These are phyloP conservation scores for Myiotriccus ornatus DNA, from an alignment of 2,797 vertebrate species.

Conservation along the genomic window DNA sequence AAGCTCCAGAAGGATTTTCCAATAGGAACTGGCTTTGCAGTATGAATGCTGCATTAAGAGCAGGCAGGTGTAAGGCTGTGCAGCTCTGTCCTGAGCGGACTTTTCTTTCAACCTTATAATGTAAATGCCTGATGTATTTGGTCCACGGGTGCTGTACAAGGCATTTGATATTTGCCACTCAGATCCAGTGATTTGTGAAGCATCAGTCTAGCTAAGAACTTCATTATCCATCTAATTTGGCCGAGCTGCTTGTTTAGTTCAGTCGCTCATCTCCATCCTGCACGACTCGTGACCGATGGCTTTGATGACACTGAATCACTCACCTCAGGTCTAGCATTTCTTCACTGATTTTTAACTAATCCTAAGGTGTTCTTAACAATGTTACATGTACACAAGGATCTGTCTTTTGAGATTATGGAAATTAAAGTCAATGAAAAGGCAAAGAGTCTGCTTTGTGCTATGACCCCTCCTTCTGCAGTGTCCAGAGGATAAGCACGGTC, in stretches of 20 bases:
- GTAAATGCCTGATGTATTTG: not conserved
- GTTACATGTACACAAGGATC: not conserved
- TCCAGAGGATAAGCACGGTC: not conserved
- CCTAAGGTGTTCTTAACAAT: not conserved
- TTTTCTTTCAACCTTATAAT: not conserved
- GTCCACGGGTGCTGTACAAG: not conserved
- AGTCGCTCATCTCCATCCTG: not conserved
- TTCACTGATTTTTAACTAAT: not conserved
- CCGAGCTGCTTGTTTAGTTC: not conserved
- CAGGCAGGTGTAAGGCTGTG: not conserved
- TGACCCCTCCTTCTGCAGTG: not conserved
- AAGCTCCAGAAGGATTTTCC: not conserved
- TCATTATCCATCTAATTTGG: not conserved
- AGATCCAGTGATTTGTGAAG: not conserved
- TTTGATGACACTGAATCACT: not conserved
- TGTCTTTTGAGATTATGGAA: not conserved
- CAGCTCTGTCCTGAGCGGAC: rapidly evolving
- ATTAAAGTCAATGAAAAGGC: not conserved
- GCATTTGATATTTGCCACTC: not conserved
- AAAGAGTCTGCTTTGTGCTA: not conserved
- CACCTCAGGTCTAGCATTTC: not conserved
- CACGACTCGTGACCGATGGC: not conserved
- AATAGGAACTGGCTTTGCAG: not conserved
- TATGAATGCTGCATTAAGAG: not conserved
- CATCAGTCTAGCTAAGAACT: not conserved